These are phyloP conservation scores for Drosophila nikananu DNA, from an alignment of 1,140 invertebrate genomes.

Conservation along the genomic window DNA sequence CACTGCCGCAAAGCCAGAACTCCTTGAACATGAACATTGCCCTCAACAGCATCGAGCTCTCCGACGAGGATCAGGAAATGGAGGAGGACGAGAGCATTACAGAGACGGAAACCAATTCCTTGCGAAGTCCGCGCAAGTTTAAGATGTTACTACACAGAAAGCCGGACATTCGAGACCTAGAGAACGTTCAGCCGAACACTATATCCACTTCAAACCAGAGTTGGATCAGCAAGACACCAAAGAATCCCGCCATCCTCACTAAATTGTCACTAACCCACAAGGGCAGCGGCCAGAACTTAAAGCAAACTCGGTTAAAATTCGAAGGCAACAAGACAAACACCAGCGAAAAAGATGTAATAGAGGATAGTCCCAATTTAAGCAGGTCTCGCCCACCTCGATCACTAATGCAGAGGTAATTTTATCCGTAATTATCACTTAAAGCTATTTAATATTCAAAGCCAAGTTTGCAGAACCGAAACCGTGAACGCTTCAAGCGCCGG, in stretches of 20 bases:
- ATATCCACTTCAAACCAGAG: not conserved
- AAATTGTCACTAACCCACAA: slow-evolving; percentile 60
- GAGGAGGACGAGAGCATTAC: slow-evolving; percentile 64
- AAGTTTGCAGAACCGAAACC: slow-evolving; percentile 67
- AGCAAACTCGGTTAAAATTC: slow-evolving; percentile 66
- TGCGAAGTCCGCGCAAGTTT: slow-evolving; percentile 54
- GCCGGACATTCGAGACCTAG: slow-evolving; percentile 30
- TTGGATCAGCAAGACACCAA: slow-evolving; percentile 55
- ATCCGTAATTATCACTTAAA: not conserved
- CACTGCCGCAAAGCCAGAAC: slow-evolving; percentile 54
- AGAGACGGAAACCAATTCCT: slow-evolving; percentile 46
- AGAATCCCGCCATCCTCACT: slow-evolving; percentile 27
- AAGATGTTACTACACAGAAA: slow-evolving; percentile 26
- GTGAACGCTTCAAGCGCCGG: slow-evolving; percentile 33
- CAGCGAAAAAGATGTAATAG: slow-evolving; percentile 64
- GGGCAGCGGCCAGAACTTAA: slow-evolving; percentile 37
- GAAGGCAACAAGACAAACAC: slow-evolving; percentile 19
- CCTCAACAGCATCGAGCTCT: slow-evolving; percentile 54
- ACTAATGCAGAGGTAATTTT: slow-evolving; percentile 56
- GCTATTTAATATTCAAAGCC: slow-evolving; percentile 15
- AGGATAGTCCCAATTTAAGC: slow-evolving; percentile 64
- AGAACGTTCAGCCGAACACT: slow-evolving; percentile 52
- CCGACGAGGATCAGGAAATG: slow-evolving; percentile 46
- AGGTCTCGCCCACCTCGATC: slow-evolving; percentile 51
- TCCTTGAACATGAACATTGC: slow-evolving; percentile 77